Conservation (phyloP, 2,113 vertebrate species). For the Herpetotheres cachinnans region DNA sequence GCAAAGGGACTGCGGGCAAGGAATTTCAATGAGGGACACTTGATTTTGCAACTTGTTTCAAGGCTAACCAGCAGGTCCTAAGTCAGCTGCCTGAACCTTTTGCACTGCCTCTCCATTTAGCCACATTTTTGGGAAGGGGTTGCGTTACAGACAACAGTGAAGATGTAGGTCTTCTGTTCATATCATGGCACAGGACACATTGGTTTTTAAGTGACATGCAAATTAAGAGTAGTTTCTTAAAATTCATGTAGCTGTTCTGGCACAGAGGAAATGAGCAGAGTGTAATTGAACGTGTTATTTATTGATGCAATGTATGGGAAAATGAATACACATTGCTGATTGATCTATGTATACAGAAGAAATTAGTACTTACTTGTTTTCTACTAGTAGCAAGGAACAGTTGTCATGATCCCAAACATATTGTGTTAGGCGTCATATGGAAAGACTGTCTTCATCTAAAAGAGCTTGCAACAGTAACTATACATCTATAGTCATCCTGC, state of each 20-base stretch:
- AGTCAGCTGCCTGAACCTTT: not conserved
- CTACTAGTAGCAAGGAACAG: not conserved
- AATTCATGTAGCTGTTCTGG: not conserved
- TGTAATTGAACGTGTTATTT: not conserved
- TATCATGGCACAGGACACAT: not conserved
- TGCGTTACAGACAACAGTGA: not conserved
- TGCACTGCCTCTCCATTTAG: not conserved
- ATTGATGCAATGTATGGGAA: not conserved
- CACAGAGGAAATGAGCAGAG: not conserved
- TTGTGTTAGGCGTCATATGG: fast-evolving
- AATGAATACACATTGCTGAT: not conserved
- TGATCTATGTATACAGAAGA: not conserved
- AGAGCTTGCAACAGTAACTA: not conserved
- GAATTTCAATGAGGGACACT: conserved; percentile 40
- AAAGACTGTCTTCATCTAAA: not conserved
- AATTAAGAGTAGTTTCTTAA: not conserved
- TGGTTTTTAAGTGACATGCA: not conserved
- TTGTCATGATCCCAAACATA: not conserved
- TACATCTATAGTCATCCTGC: not conserved
- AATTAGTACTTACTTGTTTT: not conserved
- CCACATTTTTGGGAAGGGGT: fast-evolving
- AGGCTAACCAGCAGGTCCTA: not conserved
- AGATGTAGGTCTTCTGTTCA: not conserved
- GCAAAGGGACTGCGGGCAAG: not conserved
- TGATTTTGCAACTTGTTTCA: not conserved